These are phyloP conservation scores for Drosophila neutralis DNA, from an alignment of 2,888 invertebrate genomes.

Conservation along the genomic window DNA sequence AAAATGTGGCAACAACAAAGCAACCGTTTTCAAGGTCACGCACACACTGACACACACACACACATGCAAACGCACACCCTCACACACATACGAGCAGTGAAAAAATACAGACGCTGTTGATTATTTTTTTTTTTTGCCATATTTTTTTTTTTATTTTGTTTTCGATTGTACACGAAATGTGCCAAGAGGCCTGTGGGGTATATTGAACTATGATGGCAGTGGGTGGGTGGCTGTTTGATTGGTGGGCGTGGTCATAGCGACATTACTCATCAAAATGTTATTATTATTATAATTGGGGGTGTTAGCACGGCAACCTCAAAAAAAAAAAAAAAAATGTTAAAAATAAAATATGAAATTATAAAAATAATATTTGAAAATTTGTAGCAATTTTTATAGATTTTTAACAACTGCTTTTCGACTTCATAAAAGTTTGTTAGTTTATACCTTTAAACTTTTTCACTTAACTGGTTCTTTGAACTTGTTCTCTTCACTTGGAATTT, in stretches of 20 bases:
- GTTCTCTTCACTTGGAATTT: no score
- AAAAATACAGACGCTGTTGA: conserved; percentile 46
- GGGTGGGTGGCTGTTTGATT: background rate
- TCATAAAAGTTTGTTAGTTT: background rate
- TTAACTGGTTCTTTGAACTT: no score
- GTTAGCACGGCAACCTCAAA: no score
- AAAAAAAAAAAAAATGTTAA: background rate
- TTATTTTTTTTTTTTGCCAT: conserved; percentile 46
- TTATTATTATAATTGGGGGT: no score
- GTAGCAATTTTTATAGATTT: background rate
- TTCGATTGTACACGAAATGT: conserved; percentile 14
- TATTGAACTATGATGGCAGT: conserved; percentile 20
- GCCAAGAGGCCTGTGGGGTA: conserved; percentile 35
- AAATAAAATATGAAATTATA: background rate
- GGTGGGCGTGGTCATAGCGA: conserved; percentile 27
- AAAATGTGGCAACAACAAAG: conserved; percentile 80
- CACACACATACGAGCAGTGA: conserved; percentile 1
- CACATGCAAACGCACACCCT: conserved; percentile 1
- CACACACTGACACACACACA: conserved; percentile 34
- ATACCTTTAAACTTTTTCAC: background rate
- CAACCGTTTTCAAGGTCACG: conserved; percentile 80
- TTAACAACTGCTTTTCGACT: background rate
- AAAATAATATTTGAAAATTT: background rate
- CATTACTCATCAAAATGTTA: background rate
- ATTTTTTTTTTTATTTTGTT: conserved; percentile 31